Evolutionary conservation across 1,140 invertebrate species (phyloP).

Genomic region (Lordiphosa mommai): DNA sequence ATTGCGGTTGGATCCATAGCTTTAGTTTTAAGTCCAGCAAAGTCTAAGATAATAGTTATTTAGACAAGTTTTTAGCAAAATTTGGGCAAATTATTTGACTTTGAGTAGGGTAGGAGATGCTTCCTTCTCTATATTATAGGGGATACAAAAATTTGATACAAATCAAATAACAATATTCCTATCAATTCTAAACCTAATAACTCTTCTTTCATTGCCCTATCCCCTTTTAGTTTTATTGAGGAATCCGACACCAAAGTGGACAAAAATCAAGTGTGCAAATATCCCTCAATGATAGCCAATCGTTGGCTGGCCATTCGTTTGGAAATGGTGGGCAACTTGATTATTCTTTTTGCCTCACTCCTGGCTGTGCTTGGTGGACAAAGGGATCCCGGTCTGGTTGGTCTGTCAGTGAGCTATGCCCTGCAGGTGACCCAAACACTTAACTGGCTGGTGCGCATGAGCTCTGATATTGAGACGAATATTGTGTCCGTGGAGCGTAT

Average conservation of each 20-base stretch:
- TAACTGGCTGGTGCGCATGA: constrained; percentile 98
- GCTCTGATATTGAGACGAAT: constrained; percentile 97
- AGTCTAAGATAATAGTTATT: no score
- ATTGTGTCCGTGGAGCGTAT: constrained; percentile 99
- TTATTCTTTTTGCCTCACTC: constrained; percentile 93
- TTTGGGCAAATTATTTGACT: no score
- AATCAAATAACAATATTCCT: no score
- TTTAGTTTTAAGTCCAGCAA: no score
- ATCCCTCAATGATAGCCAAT: constrained; percentile 92
- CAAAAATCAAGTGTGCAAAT: constrained; percentile 93
- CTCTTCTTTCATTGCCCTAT: neutral
- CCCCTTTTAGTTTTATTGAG: constrained; percentile 86
- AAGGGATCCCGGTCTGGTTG: constrained; percentile 89
- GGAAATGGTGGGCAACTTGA: constrained; percentile 95
- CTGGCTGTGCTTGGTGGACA: constrained; percentile 91
- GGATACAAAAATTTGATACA: no score
- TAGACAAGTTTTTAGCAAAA: no score
- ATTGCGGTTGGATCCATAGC: no score
- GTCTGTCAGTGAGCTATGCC: constrained; percentile 94
- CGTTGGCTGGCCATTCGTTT: constrained; percentile 95
- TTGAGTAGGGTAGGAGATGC: no score
- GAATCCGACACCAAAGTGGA: constrained; percentile 93
- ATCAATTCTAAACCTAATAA: no score
- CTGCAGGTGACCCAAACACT: constrained; percentile 95
- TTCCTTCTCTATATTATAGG: no score